Evolutionary conservation across 2,113 vertebrate species (phyloP).

Genomic region (Datnioides undecimradiatus): DNA sequence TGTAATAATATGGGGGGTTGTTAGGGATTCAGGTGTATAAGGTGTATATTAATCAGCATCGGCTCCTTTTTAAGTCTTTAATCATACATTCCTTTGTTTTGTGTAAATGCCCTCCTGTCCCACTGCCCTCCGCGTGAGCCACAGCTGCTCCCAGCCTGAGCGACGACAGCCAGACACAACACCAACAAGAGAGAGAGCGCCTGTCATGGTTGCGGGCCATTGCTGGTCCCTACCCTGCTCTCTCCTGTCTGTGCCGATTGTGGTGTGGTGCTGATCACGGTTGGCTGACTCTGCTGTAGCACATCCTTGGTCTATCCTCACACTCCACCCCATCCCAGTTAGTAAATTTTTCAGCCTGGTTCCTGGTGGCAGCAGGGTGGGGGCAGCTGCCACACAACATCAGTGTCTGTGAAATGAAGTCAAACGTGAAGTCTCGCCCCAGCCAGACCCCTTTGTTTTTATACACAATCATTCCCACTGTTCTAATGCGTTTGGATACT

Average conservation of each 20-base stretch:
- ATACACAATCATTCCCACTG: slow-evolving; percentile 47
- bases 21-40: slow-evolving; percentile 9
- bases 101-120: slow-evolving; percentile 18
- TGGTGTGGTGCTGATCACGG: slow-evolving; percentile 18
- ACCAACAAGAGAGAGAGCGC: neutral
- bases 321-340: slow-evolving; percentile 37
- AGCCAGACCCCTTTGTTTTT: slow-evolving; percentile 65
- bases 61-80: slow-evolving; percentile 1
- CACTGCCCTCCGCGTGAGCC: slow-evolving; percentile 24
- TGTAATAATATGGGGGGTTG: neutral
- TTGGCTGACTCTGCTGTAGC: slow-evolving; percentile 16
- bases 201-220: slow-evolving; percentile 5
- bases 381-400: slow-evolving; percentile 67
- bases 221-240: neutral
- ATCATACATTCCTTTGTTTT: slow-evolving; percentile 24
- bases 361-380: slow-evolving; percentile 28
- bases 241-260: neutral
- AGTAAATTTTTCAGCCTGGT: slow-evolving; percentile 45
- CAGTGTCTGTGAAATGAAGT: slow-evolving; percentile 67
- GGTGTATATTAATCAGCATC: neutral
- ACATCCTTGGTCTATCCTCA: slow-evolving; percentile 16
- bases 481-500: slow-evolving; percentile 31
- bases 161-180: slow-evolving; percentile 33
- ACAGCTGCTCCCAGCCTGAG: slow-evolving; percentile 61
- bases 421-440: slow-evolving; percentile 65